Conservation (phyloP, 2,797 vertebrate species). For the Phoebastria nigripes region DNA sequence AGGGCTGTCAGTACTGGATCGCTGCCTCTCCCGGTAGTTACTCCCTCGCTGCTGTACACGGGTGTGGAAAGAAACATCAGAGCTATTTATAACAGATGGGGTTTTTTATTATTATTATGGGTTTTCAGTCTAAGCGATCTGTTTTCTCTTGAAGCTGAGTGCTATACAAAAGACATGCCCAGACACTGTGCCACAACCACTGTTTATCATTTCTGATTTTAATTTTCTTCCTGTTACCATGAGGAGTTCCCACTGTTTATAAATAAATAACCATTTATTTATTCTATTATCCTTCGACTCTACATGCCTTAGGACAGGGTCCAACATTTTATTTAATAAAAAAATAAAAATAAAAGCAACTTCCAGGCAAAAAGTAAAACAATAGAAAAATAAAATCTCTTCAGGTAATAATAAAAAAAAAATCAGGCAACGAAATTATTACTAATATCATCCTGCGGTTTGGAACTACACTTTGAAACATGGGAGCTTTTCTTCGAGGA, state of each 20-base stretch:
- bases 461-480: neutral
- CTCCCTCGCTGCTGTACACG: neutral
- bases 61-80: neutral
- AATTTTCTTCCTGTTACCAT: slow-evolving; percentile 7
- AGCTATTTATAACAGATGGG: neutral
- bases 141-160: neutral
- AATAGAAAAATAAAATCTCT: neutral
- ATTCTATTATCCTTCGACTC: neutral
- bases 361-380: neutral
- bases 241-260: neutral
- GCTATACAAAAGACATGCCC: neutral
- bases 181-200: neutral
- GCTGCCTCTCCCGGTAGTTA: neutral
- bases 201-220: neutral
- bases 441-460: neutral
- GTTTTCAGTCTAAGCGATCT: neutral
- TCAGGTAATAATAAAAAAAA: neutral
- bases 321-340: neutral
- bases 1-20: neutral
- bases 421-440: neutral
- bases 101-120: neutral
- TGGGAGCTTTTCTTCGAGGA: neutral
- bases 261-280: slow-evolving; percentile 12
- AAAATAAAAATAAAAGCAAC: neutral
- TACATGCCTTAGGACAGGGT: neutral